These are phyloP conservation scores for Troides aeacus DNA, from an alignment of 2,888 invertebrate genomes.

Conservation along the genomic window DNA sequence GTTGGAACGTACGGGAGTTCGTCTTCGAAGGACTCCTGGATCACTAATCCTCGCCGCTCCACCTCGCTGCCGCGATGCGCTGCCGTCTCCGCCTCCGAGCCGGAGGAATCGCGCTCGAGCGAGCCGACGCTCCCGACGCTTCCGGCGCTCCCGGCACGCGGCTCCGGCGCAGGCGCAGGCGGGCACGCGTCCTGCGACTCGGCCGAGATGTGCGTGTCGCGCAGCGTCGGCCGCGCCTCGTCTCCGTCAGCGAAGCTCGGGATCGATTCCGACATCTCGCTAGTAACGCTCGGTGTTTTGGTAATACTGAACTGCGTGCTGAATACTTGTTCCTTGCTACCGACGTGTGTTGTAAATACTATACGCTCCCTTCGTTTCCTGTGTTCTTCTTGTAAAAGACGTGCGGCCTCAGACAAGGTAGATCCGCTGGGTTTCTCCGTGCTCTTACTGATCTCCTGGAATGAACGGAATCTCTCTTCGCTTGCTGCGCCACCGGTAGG, in stretches of 20 bases:
- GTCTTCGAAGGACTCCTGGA: constrained; percentile 91
- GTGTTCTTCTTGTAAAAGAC: constrained; percentile 36
- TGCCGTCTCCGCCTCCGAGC: constrained; percentile 84
- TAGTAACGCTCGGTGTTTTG: constrained; percentile 82
- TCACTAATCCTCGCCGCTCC: constrained; percentile 85
- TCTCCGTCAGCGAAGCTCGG: constrained; percentile 79
- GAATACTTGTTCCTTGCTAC: constrained; percentile 85
- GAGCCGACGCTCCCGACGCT: constrained; percentile 28
- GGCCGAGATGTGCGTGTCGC: constrained; percentile 36
- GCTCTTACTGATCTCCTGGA: constrained; percentile 13
- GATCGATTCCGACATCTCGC: constrained; percentile 79
- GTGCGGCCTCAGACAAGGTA: constrained; percentile 26
- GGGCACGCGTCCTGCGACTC: constrained; percentile 35
- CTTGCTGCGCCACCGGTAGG: constrained; percentile 22
- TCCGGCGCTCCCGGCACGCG: constrained; percentile 29
- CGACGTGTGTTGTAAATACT: constrained; percentile 84
- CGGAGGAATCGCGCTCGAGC: constrained; percentile 80
- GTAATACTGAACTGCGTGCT: constrained; percentile 83
- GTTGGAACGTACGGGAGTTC: constrained; percentile 94
- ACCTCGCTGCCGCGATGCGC: constrained; percentile 75
- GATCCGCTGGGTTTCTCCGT: constrained; percentile 6
- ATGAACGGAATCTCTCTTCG: constrained; percentile 27
- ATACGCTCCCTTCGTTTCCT: constrained; percentile 67
- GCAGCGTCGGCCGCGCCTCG: constrained; percentile 68
- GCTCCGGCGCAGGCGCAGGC: constrained; percentile 38